Evolutionary conservation across 2,797 vertebrate genomes (phyloP), one percentile per base, ranked within the genome.

Genomic region (Pteropus rufus): DNA sequence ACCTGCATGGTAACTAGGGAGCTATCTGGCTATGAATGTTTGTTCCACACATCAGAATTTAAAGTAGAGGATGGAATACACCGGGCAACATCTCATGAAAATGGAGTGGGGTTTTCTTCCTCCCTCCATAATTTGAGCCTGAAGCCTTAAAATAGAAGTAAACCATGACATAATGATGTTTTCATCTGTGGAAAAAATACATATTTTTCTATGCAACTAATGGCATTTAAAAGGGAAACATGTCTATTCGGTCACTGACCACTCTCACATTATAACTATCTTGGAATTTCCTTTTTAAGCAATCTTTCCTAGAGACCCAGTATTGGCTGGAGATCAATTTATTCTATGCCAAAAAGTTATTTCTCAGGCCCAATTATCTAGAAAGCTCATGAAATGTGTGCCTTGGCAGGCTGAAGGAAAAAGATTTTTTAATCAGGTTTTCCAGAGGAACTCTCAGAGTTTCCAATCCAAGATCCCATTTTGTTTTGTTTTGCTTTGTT

Each of bases 41-140:
- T 91, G 89, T 62, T 92, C 97, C 93, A 92, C 95, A 96, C 70
- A 24, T 85, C 56, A 86, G 91, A 97, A 96, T 95, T 93, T 65
- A 52, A 95, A 97, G 92, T 16, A 70, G 65, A 87, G 44, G 31
- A 26, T 84, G 69, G 82, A 95, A 70, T 36, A 89, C 62, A 52
- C 52, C 81, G 87, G 73, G 46, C 91, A 79, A 70, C 24, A 83
- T 56, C 62, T 87, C 90, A 70, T 56, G 67, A 94, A 96, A 93
- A 76, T 60, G 44, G 65, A 46, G 26, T n/a, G 26, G 69, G n/a
- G 18, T 75, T 85, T 94, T 96, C 62, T 70, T 85, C 64, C n/a
- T 77, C 67, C 24, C 26, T 76, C 81, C 39, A 44, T 92, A 72
- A 84, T 79, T 60, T 89, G 67, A 92, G 58, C 10, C 81, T 86